Evolutionary conservation across 2,888 invertebrate genomes (phyloP), one percentile per base, ranked within the genome.

Genomic region (Subacronicta megacephala): DNA sequence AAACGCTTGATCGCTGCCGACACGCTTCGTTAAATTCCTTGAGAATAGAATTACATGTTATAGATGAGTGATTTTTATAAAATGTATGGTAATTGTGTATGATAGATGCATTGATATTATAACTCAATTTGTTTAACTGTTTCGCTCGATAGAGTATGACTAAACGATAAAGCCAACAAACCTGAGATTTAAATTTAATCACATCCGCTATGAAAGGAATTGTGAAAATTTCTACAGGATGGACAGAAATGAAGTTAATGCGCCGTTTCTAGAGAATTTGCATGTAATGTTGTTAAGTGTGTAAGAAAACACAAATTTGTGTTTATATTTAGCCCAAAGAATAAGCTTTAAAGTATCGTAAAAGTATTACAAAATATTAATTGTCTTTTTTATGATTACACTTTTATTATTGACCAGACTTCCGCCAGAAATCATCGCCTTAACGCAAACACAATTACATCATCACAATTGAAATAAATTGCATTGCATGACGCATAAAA

Each of bases 1-100:
- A 63, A 46, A 63, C 49, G 43, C 66, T 70, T 60, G 59, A 78
- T 79, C 76, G 69, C 10, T 31, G 36, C 42, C 36, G 77, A 69
- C 55, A 72, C 64, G 81, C 75, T 63, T 60, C 64, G 45, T 59
- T 46, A 13, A 44, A 7, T 33, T 43, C 46, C 45, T 62, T 38
- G 52, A 44, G 38, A 29, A 26, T 37, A 50, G 40, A 51, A 44
- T 50, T 57, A 51, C 56, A 41, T 58, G 37, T 47, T 58, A 65
- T 62, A 50, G 49, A 56, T 47, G 43, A 44, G 26, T 62, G 42
- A 50, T 56, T 68, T 38, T 33, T 45, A 62, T 51, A 29, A 47
- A 46, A 36, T 57, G 26, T 35, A 69, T 69, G 44, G 29, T 51
- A 33, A 69, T 57, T 20, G 18, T 40, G 20, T 55, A 12, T 33